A percentile compares a stretch with the other conserved stretches of the same genome.
Conservation (phyloP, 2,113 vertebrate genomes). For the Irena cyanogastra region DNA sequence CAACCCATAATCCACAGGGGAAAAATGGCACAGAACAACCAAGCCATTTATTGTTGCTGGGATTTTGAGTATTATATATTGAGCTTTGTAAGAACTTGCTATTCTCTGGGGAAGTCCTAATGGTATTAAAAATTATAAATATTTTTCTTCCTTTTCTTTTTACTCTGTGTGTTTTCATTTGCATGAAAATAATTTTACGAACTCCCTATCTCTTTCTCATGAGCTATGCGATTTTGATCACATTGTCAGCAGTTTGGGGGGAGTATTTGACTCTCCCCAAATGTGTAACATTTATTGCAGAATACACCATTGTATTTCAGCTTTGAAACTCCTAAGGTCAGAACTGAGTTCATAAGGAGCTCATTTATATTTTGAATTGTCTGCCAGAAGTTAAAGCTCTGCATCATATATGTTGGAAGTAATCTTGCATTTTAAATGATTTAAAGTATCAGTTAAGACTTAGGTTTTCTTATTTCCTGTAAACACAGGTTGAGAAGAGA, state of each 20-base stretch:
- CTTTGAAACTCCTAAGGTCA: background rate
- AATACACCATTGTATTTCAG: background rate
- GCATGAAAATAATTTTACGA: background rate
- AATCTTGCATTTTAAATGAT: background rate
- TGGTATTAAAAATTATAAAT: background rate
- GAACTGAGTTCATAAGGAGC: background rate
- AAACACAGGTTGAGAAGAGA: background rate
- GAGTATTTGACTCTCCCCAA: background rate
- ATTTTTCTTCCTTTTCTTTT: background rate
- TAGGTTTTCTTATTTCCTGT: background rate
- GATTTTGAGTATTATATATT: background rate
- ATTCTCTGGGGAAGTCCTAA: background rate
- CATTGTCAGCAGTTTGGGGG: background rate
- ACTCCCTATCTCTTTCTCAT: background rate
- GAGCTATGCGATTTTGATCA: background rate
- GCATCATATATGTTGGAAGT: background rate
- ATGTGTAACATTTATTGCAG: background rate
- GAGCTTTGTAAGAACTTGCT: background rate
- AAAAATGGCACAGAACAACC: background rate
- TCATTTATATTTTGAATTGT: background rate
- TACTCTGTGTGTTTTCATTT: background rate
- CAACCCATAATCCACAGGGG: background rate
- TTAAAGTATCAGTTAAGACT: background rate
- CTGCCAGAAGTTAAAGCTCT: background rate
- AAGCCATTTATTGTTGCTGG: background rate